phyloP scores from a whole-genome alignment of 2,888 invertebrate species.

The Ormyrus rosae region DNA sequence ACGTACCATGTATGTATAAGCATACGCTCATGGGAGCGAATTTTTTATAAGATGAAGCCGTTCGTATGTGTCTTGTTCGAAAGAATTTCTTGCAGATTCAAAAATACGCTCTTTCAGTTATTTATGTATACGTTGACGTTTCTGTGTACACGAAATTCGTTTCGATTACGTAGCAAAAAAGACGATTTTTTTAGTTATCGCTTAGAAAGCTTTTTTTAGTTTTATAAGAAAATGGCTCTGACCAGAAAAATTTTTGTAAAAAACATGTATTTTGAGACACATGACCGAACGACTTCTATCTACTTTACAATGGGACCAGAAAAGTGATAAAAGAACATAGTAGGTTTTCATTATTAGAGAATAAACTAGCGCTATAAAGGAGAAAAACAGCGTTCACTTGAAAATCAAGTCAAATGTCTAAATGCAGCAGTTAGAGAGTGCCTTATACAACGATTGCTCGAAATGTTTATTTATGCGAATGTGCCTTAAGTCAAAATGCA shows the following conservation, averaged over 20 bases:
- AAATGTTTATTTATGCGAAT: background rate
- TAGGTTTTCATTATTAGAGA: conserved; percentile 65
- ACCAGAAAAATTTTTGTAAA: conserved; percentile 12
- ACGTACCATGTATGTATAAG: conserved; percentile 57
- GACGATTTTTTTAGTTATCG: conserved; percentile 45
- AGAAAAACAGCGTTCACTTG: conserved; percentile 50
- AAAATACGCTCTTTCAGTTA: background rate
- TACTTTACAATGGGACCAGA: conserved; percentile 71
- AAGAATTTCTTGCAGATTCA: conserved; percentile 14
- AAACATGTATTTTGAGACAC: conserved; percentile 12
- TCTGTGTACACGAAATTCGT: conserved; percentile 18
- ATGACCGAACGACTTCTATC: conserved; percentile 67
- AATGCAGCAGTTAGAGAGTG: conserved; percentile 3
- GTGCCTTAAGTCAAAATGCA: conserved; percentile 20
- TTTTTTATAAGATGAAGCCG: conserved; percentile 71
- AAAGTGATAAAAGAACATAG: conserved; percentile 71
- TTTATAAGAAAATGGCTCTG: conserved; percentile 9
- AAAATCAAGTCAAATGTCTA: conserved; percentile 6
- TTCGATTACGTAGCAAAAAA: conserved; percentile 27
- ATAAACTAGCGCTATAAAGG: conserved; percentile 60
- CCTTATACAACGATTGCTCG: too few species aligned
- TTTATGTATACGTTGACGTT: background rate
- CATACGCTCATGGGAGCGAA: conserved; percentile 69
- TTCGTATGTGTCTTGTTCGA: conserved; percentile 58
- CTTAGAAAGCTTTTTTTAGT: conserved; percentile 40